A percentile compares a stretch with the other conserved stretches of the same genome.
These are phyloP conservation scores for Sarcophilus harrisii DNA, from an alignment of 2,797 vertebrate species.

Conservation along the genomic window DNA sequence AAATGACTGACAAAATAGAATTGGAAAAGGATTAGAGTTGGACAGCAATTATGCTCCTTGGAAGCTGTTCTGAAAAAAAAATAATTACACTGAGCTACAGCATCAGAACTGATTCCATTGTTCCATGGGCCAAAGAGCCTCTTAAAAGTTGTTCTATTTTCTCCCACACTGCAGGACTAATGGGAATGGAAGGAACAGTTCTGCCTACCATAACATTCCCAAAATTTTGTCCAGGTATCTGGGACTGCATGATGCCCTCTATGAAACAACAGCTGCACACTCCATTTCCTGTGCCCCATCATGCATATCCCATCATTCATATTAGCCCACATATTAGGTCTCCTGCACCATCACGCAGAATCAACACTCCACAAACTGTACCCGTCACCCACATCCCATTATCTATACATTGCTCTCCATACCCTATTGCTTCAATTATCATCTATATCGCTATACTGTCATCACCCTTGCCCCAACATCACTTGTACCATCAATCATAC, in stretches of 20 bases:
- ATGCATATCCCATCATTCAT: background rate
- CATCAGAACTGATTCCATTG: background rate
- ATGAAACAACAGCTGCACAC: background rate
- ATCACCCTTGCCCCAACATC: background rate
- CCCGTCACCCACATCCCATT: background rate
- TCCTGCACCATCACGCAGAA: background rate
- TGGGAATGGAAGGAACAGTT: background rate
- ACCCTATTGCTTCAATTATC: background rate
- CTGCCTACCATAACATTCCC: background rate
- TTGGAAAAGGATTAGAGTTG: background rate
- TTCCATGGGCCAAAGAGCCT: background rate
- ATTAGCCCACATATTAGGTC: background rate
- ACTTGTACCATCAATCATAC: background rate
- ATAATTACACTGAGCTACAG: slow-evolving; percentile 20
- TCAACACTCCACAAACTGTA: background rate
- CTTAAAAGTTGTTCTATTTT: background rate
- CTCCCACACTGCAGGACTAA: background rate
- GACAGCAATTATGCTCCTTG: background rate
- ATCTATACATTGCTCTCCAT: background rate
- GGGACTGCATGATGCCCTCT: background rate
- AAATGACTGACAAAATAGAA: background rate
- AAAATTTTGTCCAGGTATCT: background rate
- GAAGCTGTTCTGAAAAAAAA: slow-evolving; percentile 64
- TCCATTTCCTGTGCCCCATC: background rate
- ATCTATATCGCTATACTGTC: background rate